Evolutionary conservation across 2,113 vertebrate species (phyloP).

Genomic region (Lamprologus speciosus): DNA sequence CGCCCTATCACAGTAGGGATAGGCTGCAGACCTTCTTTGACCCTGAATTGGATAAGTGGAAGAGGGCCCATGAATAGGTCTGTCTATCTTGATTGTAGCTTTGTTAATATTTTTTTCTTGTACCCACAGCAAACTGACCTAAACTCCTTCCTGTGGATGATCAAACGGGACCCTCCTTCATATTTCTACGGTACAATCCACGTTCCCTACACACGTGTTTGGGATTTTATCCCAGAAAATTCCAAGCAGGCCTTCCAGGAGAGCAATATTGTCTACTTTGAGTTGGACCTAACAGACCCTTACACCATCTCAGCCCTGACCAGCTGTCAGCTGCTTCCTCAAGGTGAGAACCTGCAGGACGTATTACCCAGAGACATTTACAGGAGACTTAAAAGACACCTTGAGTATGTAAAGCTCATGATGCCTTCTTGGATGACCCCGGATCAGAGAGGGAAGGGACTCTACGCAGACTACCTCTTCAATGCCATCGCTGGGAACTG

Average conservation of each 20-base stretch:
- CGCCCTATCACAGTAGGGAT: neutral
- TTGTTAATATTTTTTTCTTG: neutral
- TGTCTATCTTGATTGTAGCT: neutral
- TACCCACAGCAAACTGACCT: conserved; percentile 76
- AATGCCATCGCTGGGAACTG: conserved; percentile 87
- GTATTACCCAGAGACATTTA: conserved; percentile 82
- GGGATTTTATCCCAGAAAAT: conserved; percentile 85
- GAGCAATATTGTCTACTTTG: conserved; percentile 82
- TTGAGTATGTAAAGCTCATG: conserved; percentile 86
- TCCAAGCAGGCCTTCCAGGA: conserved; percentile 85
- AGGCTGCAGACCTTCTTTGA: neutral
- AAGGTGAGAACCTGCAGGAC: conserved; percentile 81
- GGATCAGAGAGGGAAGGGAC: conserved; percentile 80
- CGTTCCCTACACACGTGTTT: conserved; percentile 82
- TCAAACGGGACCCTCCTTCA: conserved; percentile 81
- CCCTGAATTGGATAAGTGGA: neutral
- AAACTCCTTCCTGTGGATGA: conserved; percentile 89
- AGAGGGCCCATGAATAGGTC: neutral
- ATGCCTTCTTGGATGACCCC: conserved; percentile 89
- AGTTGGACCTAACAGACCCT: conserved; percentile 85
- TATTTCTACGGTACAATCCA: conserved; percentile 89
- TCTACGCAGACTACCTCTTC: conserved; percentile 87
- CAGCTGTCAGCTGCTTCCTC: conserved; percentile 82
- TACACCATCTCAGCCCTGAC: conserved; percentile 80
- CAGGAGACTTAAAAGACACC: conserved; percentile 75